phyloP scores from a whole-genome alignment of 2,888 invertebrate species.

The Drosophila tanythrix region DNA sequence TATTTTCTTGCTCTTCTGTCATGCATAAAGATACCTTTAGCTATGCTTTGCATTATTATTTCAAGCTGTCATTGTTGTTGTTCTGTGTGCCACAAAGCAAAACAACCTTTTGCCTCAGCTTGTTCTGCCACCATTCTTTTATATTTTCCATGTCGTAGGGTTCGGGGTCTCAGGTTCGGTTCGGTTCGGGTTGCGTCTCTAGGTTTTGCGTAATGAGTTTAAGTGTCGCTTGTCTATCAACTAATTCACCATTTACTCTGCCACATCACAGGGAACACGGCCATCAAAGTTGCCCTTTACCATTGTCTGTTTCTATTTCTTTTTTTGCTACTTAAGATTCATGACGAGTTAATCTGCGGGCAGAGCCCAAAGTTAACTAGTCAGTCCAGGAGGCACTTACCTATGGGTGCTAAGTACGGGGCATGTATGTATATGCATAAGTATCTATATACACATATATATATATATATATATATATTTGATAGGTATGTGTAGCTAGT shows the following conservation, averaged over 20 bases:
- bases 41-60: conserved; percentile 57
- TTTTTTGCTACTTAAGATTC: conserved; percentile 58
- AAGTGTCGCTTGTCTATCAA: conserved; percentile 55
- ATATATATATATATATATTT: not conserved
- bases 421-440: not conserved
- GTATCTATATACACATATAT: not conserved
- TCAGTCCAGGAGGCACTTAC: conserved; percentile 8
- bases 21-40: conserved; percentile 31
- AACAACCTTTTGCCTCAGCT: conserved; percentile 39
- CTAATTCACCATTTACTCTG: conserved; percentile 34
- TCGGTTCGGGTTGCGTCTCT: conserved; percentile 6
- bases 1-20: conserved; percentile 5
- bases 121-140: conserved; percentile 24
- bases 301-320: not conserved
- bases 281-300: conserved; percentile 16
- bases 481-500: not conserved
- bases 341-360: conserved; percentile 61
- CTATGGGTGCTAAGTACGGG: not conserved
- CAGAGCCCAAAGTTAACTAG: conserved; percentile 39
- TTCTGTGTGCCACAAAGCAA: conserved; percentile 47
- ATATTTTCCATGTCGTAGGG: conserved; percentile 23
- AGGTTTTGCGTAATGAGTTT: conserved; percentile 50
- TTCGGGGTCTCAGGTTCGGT: conserved; percentile 16
- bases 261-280: conserved; percentile 17
- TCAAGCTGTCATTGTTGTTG: conserved; percentile 51